phyloP scores from a whole-genome alignment of 2,797 vertebrate species.

The Sebastes baramenuke region DNA sequence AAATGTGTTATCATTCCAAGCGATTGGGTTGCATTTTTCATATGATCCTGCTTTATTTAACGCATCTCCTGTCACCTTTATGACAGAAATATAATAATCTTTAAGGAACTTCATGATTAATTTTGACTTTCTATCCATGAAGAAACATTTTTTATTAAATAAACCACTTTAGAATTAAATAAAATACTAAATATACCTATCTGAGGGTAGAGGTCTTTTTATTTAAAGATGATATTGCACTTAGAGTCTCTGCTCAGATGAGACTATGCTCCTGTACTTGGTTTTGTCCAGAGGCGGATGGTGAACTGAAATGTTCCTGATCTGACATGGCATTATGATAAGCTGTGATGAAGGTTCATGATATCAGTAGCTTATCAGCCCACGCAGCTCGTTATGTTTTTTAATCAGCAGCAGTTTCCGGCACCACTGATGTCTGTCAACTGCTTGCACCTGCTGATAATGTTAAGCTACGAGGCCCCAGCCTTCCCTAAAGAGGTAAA shows the following conservation, averaged over 20 bases:
- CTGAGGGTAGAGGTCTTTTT: not conserved
- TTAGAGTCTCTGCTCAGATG: not conserved
- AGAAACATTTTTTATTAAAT: not conserved
- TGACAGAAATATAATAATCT: not conserved
- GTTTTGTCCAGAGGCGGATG: conserved; percentile 3
- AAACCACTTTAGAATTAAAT: not conserved
- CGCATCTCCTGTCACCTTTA: not conserved
- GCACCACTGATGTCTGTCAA: conserved; percentile 1
- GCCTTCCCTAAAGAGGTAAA: conserved; percentile 34
- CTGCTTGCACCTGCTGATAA: conserved; percentile 13
- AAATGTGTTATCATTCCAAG: not conserved
- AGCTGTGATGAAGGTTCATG: conserved; percentile 29
- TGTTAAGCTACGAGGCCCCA: not conserved
- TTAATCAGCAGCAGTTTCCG: conserved; percentile 20
- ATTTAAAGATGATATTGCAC: not conserved
- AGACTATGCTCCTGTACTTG: not conserved
- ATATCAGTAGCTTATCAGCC: conserved; percentile 36
- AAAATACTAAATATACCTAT: not conserved
- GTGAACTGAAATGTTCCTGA: conserved; percentile 22
- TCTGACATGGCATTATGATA: conserved; percentile 30
- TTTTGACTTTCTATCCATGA: not conserved
- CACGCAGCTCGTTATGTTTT: conserved; percentile 25
- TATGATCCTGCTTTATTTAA: not conserved
- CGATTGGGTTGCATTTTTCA: not conserved
- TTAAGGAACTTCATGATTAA: not conserved